These are phyloP conservation scores for Malurus splendens DNA, from an alignment of 2,797 vertebrate genomes.

Conservation along the genomic window DNA sequence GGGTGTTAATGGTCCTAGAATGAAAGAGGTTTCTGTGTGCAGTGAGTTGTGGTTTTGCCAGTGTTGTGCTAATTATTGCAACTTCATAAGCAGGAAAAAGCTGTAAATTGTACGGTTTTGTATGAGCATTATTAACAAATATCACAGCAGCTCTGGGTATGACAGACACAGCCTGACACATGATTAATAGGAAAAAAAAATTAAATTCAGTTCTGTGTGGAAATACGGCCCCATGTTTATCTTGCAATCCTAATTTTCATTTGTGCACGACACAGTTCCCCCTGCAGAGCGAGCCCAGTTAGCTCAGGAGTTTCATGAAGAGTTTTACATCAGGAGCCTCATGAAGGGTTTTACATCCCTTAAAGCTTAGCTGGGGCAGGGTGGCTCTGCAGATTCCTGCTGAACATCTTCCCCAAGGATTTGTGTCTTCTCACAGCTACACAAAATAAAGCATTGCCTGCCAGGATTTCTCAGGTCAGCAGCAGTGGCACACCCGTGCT, in stretches of 20 bases:
- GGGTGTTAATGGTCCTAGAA: not conserved
- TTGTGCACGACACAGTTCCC: not conserved
- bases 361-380: not conserved
- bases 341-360: not conserved
- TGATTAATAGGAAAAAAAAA: not conserved
- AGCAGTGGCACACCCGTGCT: fast-evolving
- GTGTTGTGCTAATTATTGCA: not conserved
- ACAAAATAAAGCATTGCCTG: not conserved
- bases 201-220: not conserved
- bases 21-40: not conserved
- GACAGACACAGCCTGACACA: not conserved
- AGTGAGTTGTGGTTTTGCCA: not conserved
- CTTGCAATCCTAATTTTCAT: not conserved
- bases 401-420: not conserved
- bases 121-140: not conserved
- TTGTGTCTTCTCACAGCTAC: not conserved
- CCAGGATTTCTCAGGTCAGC: not conserved
- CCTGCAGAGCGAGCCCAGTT: not conserved
- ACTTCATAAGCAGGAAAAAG: not conserved
- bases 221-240: not conserved
- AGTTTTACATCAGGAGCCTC: not conserved
- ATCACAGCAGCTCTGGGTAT: not conserved
- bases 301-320: not conserved
- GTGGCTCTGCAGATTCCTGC: not conserved
- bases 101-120: not conserved